Evolutionary conservation across 2,797 vertebrate species (phyloP), one percentile per base, ranked within the genome.

Genomic region (Capromys pilorides): DNA sequence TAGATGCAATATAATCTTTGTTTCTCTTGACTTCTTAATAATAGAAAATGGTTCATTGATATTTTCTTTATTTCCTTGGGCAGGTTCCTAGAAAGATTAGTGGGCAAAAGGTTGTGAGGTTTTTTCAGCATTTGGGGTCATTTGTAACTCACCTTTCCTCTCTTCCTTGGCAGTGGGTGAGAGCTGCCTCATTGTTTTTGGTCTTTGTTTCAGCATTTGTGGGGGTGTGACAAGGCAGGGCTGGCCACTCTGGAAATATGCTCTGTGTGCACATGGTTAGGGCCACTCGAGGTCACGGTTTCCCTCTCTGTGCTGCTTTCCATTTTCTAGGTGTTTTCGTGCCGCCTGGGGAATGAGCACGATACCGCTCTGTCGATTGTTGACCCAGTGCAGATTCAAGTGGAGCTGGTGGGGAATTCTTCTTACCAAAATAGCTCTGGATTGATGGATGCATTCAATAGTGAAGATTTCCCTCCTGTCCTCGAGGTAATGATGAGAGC

Each of bases 361-460:
- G 99, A 99, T 94, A 99, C 99, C 0, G 99, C 99, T 0, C 98
- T 99, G 95, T 99, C 99, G 2, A 99, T 99, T 94, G 98, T 99
- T 4, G 99, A 99, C 96, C 99, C 99, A 0, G 99, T 99, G 45
- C 99, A 99, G 87, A 98, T 99, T 57, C 99, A 99, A 41, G 97
- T 99, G 97, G 99, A 99, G 95, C 98, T 99, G 36, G 98, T 99
- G 97, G 99, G 99, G 13, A 99, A 99, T 97, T 99, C 99, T 88
- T 99, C 99, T 0, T 99, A 99, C 93, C 99, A 99, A 51, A 99
- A 98, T 96, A 99, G 98, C 91, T 99, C 99, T 0, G 99, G 99
- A 2, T 97, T 99, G 49, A 97, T 99, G 97, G 99, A 99, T 88
- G 99, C 99, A 24, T 99, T 99, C 98, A 99, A 99, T 19, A 99